Evolutionary conservation across 2,113 vertebrate species (phyloP).

Genomic region (Sarotherodon lohbergeri): DNA sequence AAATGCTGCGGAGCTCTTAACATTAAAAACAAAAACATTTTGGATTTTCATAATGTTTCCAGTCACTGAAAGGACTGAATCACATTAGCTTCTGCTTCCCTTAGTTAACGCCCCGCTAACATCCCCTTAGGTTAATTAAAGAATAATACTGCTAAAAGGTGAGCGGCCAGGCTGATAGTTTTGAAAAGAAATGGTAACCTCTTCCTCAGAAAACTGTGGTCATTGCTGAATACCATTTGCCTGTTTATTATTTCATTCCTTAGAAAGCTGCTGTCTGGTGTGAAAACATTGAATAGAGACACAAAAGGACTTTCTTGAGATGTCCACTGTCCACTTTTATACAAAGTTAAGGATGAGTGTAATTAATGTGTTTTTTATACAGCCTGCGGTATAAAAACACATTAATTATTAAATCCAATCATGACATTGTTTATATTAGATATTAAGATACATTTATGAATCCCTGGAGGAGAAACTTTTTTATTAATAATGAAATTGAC

Average conservation of each 20-base stretch:
- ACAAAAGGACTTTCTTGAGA: neutral
- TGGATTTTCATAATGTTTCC: slow-evolving; percentile 34
- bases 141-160: slow-evolving; percentile 41
- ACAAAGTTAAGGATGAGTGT: neutral
- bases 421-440: neutral
- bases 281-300: neutral
- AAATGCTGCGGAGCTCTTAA: neutral
- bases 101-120: slow-evolving; percentile 15
- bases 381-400: neutral
- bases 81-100: slow-evolving; percentile 35
- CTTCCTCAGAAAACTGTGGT: neutral
- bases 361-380: neutral
- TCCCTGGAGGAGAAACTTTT: neutral
- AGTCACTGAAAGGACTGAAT: slow-evolving; percentile 38
- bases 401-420: neutral
- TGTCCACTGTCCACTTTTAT: neutral
- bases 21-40: slow-evolving; percentile 43
- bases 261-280: neutral
- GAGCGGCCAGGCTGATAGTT: slow-evolving; percentile 11
- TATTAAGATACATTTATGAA: neutral
- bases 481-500: neutral
- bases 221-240: neutral
- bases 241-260: slow-evolving; percentile 18
- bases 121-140: slow-evolving; percentile 22
- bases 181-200: neutral